Evolutionary conservation across 2,113 vertebrate genomes (phyloP).

Genomic region (Burhinus oedicnemus): DNA sequence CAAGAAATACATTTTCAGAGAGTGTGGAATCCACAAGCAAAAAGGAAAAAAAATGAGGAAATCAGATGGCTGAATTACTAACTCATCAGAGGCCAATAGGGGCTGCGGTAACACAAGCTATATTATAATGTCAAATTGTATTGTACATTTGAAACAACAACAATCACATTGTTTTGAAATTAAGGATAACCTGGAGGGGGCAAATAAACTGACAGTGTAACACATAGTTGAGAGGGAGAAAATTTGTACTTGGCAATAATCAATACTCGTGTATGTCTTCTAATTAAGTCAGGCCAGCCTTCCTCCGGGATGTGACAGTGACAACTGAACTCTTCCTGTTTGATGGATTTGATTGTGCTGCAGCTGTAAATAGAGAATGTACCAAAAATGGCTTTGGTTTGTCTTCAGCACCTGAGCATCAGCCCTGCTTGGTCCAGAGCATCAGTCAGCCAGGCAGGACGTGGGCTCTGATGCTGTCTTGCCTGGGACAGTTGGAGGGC

Average conservation of each 20-base stretch:
- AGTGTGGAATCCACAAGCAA: neutral
- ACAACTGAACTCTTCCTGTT: neutral
- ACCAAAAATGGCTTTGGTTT: slow-evolving; percentile 2
- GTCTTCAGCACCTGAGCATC: neutral
- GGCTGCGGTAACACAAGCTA: slow-evolving; percentile 7
- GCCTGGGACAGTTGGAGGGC: neutral
- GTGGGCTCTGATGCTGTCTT: fast-evolving
- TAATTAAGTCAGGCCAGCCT: slow-evolving; percentile 47
- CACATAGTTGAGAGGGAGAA: neutral
- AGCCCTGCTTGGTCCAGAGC: neutral
- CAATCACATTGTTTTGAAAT: slow-evolving; percentile 33
- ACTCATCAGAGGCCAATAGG: slow-evolving; percentile 23
- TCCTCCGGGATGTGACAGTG: slow-evolving; percentile 14
- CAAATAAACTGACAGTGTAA: slow-evolving; percentile 19
- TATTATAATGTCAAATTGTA: slow-evolving; percentile 47
- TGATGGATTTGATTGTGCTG: slow-evolving; percentile 40
- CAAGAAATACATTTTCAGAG: slow-evolving; percentile 2
- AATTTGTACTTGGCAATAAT: slow-evolving; percentile 48
- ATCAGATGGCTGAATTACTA: slow-evolving; percentile 26
- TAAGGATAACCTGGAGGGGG: slow-evolving; percentile 51
- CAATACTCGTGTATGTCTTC: slow-evolving; percentile 27
- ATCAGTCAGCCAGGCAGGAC: neutral
- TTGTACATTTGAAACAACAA: slow-evolving; percentile 17
- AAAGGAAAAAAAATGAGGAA: neutral
- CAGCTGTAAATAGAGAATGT: neutral